Conservation (phyloP, 2,797 vertebrate species). For the Brachyrhaphis roseni region DNA sequence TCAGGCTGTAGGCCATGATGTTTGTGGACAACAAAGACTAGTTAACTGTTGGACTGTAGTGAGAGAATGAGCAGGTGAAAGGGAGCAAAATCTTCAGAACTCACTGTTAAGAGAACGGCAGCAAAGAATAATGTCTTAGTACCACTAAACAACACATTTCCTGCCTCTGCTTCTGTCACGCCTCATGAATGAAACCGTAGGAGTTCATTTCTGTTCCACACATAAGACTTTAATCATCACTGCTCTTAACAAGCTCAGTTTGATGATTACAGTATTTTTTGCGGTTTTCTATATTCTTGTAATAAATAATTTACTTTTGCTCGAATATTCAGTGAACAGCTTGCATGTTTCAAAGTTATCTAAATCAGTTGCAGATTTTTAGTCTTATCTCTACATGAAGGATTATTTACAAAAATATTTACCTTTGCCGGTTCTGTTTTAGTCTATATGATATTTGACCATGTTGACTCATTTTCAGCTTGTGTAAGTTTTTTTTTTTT, state of each 20-base stretch:
- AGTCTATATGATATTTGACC: neutral
- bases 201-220: neutral
- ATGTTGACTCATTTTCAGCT: too few species aligned
- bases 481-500: too few species aligned
- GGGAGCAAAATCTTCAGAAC: neutral
- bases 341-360: neutral
- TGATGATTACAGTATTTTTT: neutral
- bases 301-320: neutral
- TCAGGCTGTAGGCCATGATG: neutral
- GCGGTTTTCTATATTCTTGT: neutral
- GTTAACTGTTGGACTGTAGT: neutral
- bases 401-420: neutral
- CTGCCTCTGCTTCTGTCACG: neutral
- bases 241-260: neutral
- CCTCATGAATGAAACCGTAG: neutral
- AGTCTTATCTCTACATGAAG: neutral
- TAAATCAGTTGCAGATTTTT: too few species aligned
- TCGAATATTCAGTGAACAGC: neutral
- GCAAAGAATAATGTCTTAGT: neutral
- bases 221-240: neutral
- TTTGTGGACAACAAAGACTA: neutral
- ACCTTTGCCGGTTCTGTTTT: neutral
- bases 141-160: neutral
- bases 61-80: neutral
- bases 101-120: neutral